These are phyloP conservation scores for Eulimnadia texana DNA, from an alignment of 1,140 invertebrate species.

Conservation along the genomic window DNA sequence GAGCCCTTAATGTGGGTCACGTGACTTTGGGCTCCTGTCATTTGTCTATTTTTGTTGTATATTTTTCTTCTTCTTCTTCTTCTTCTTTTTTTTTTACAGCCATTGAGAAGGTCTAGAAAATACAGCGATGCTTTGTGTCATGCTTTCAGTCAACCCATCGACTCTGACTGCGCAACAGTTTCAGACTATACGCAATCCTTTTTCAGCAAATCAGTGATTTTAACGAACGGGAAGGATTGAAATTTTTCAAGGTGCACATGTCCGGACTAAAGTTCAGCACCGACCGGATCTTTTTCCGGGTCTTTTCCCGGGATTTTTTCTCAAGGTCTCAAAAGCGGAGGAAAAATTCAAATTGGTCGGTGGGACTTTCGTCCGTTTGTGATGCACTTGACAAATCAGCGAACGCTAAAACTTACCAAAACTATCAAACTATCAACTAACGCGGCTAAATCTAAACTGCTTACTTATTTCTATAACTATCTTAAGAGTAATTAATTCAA, in stretches of 20 bases:
- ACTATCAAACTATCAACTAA: no score
- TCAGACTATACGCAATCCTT: neutral
- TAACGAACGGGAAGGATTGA: neutral
- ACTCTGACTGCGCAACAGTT: neutral
- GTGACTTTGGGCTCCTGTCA: neutral
- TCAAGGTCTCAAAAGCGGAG: no score
- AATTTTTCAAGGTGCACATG: neutral
- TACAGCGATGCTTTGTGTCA: neutral
- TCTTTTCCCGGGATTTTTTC: neutral
- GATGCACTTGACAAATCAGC: constrained; percentile 2
- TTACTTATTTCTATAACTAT: no score
- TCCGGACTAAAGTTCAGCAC: neutral
- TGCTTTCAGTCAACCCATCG: neutral
- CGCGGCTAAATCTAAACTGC: no score
- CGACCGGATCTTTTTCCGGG: neutral
- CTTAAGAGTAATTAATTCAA: no score
- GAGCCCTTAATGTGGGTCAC: neutral
- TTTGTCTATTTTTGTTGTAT: no score
- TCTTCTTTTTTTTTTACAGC: no score
- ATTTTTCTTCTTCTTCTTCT: no score
- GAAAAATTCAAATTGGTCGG: constrained; percentile 11
- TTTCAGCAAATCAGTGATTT: no score
- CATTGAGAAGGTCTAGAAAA: neutral
- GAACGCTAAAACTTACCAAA: no score
- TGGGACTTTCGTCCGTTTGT: constrained; percentile 14